Evolutionary conservation across 2,888 invertebrate species (phyloP).

Genomic region (Nebria brevicollis): DNA sequence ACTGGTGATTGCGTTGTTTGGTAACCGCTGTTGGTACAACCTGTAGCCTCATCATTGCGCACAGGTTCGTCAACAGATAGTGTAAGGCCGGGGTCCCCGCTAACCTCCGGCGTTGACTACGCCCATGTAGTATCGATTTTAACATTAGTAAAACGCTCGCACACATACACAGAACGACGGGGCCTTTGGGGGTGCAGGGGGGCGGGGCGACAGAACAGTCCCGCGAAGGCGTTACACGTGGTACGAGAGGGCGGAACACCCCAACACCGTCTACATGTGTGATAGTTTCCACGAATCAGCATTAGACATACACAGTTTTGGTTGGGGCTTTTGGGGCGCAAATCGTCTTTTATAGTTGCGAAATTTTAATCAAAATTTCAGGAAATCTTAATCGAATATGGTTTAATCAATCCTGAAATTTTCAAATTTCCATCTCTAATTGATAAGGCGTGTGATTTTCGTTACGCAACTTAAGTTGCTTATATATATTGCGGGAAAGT

Average conservation of each 20-base stretch:
- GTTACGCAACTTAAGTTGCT: too few species aligned
- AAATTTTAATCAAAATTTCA: too few species aligned
- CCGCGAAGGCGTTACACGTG: background rate
- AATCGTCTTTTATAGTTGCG: too few species aligned
- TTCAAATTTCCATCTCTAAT: too few species aligned
- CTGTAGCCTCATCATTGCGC: background rate
- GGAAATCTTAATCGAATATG: too few species aligned
- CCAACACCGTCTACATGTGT: background rate
- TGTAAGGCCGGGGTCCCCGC: conserved; percentile 4
- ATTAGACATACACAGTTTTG: background rate
- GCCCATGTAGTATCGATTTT: conserved; percentile 32
- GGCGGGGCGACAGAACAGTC: background rate
- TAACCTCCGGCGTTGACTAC: conserved; percentile 24
- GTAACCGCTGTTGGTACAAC: background rate
- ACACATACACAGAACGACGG: background rate
- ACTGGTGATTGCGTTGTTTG: background rate
- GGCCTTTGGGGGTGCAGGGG: background rate
- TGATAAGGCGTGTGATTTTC: too few species aligned
- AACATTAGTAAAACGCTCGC: conserved; percentile 23
- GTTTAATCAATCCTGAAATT: too few species aligned
- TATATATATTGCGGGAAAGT: too few species aligned
- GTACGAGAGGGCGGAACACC: conserved; percentile 12
- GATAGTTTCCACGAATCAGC: conserved; percentile 1
- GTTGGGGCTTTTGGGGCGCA: background rate
- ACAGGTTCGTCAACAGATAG: background rate